phyloP scores from a whole-genome alignment of 2,113 vertebrate species.

The Elachura formosa region DNA sequence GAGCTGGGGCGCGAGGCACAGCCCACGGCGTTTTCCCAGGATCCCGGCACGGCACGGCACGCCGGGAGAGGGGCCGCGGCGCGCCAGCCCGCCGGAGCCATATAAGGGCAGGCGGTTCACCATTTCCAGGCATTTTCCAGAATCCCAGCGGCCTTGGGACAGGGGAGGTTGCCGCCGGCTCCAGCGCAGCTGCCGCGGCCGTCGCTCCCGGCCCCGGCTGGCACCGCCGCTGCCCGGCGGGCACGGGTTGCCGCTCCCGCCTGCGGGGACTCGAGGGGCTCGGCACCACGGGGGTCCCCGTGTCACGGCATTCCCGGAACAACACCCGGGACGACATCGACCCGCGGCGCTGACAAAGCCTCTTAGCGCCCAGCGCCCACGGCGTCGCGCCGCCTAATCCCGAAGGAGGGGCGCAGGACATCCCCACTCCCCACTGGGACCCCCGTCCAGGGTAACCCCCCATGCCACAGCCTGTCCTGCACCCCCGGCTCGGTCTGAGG shows the following conservation, averaged over 20 bases:
- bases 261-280: not conserved
- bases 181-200: constrained; percentile 10
- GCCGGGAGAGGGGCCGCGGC: not conserved
- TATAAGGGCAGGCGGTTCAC: constrained; percentile 41
- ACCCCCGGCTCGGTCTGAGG: not conserved
- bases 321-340: not conserved
- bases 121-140: constrained; percentile 32
- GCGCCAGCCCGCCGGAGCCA: constrained; percentile 10
- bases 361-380: not conserved
- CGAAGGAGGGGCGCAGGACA: not conserved
- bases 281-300: not conserved
- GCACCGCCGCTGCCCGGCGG: not conserved
- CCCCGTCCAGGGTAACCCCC: not conserved
- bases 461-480: not conserved
- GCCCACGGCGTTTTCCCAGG: constrained; percentile 19
- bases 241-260: not conserved
- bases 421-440: not conserved
- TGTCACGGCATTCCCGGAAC: not conserved
- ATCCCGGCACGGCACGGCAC: not conserved
- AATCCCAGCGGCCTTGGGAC: not conserved
- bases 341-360: not conserved
- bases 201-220: constrained; percentile 12
- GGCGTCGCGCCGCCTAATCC: not conserved
- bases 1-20: not conserved
- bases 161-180: not conserved